phyloP scores from a whole-genome alignment of 2,113 vertebrate species.

The Willisornis vidua region DNA sequence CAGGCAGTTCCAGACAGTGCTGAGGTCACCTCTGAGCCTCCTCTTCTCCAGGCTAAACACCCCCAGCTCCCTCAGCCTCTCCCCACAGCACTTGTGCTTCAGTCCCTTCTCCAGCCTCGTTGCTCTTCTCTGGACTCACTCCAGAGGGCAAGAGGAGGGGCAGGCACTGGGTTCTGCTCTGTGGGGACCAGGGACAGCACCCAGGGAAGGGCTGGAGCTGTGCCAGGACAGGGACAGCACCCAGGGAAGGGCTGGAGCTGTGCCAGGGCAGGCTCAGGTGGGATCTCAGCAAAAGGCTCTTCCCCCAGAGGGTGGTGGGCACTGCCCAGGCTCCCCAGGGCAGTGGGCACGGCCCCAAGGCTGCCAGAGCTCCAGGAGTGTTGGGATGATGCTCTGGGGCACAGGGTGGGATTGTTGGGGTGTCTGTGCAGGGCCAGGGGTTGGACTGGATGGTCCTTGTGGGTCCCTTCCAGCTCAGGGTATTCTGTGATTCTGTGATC shows the following conservation, averaged over 20 bases:
- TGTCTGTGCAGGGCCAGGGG: accelerated
- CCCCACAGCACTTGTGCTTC: too few species aligned
- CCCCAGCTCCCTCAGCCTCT: too few species aligned
- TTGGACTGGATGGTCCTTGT: neutral
- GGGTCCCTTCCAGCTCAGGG: neutral
- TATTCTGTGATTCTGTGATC: neutral
- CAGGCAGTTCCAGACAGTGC: too few species aligned
- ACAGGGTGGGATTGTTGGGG: neutral
- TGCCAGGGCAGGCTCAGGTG: accelerated
- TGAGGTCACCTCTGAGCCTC: too few species aligned
- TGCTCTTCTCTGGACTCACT: too few species aligned
- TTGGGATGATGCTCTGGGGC: accelerated
- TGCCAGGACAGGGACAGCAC: accelerated
- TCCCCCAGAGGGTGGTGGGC: neutral
- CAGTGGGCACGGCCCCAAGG: accelerated
- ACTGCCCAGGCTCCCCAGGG: neutral
- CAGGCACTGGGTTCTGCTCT: neutral
- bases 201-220: neutral
- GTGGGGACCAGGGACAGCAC: neutral
- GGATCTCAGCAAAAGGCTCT: neutral
- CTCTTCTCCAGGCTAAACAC: too few species aligned
- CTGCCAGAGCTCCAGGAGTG: neutral
- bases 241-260: neutral
- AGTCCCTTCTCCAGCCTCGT: too few species aligned
- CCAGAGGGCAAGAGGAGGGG: neutral